A percentile compares a stretch with the other conserved stretches of the same genome.
Conservation (phyloP, 2,888 invertebrate genomes). For the Acrobasis repandana region DNA sequence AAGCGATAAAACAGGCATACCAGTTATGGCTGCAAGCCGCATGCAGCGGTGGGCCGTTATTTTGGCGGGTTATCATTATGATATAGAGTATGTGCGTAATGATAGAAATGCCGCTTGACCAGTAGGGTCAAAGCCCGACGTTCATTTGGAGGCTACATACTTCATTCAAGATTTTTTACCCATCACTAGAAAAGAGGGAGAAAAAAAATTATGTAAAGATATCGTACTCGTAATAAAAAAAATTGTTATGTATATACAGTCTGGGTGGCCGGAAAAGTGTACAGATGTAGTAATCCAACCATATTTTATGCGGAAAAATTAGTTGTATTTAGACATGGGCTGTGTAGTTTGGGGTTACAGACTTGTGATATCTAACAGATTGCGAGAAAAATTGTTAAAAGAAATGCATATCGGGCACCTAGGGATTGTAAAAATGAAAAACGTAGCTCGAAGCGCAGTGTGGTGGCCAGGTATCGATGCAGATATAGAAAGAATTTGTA, state of each 20-base stretch:
- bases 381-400: constrained; percentile 25
- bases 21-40: neutral
- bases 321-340: constrained; percentile 26
- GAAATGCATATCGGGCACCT: constrained; percentile 30
- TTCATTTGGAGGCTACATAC: neutral
- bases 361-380: constrained; percentile 22
- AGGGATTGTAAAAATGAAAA: constrained; percentile 36
- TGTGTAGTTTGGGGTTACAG: constrained; percentile 30
- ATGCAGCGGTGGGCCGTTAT: constrained; percentile 10
- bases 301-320: constrained; percentile 20
- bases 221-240: no score
- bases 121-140: constrained; percentile 10
- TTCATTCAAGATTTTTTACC: constrained; percentile 2
- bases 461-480: constrained; percentile 35
- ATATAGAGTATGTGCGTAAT: constrained; percentile 5
- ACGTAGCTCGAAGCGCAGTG: constrained; percentile 30
- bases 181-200: neutral
- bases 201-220: neutral
- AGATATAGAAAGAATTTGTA: constrained; percentile 27
- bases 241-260: neutral
- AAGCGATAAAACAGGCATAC: constrained; percentile 7
- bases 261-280: neutral
- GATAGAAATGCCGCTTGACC: constrained; percentile 18
- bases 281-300: neutral
- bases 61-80: constrained; percentile 18